phyloP scores from a whole-genome alignment of 2,888 invertebrate genomes.

The Tridacna crocea region DNA sequence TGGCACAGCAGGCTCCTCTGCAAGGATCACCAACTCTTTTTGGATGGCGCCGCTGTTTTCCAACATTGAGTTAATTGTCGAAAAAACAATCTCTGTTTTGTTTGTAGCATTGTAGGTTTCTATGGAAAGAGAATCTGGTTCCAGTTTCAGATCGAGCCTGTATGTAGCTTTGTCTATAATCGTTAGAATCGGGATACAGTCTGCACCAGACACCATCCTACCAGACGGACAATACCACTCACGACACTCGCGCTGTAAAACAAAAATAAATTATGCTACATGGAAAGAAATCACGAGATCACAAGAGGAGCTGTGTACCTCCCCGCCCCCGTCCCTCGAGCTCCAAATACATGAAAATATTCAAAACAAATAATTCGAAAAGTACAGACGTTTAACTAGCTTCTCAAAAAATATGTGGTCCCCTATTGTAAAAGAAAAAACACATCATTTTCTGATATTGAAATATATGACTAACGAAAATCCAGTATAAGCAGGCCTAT shows the following conservation, averaged over 20 bases:
- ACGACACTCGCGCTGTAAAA: slow-evolving; percentile 51
- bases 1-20: slow-evolving; percentile 21
- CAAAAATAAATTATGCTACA: neutral
- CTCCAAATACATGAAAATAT: no score
- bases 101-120: slow-evolving; percentile 17
- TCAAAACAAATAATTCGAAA: no score
- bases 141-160: slow-evolving; percentile 33
- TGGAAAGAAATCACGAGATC: neutral
- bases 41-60: slow-evolving; percentile 10
- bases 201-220: slow-evolving; percentile 13
- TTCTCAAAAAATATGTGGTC: no score
- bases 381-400: no score
- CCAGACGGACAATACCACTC: slow-evolving; percentile 56
- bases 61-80: slow-evolving; percentile 34
- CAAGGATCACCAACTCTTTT: slow-evolving; percentile 37
- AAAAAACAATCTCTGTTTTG: slow-evolving; percentile 28
- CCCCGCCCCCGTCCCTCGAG: no score
- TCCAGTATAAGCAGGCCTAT: no score
- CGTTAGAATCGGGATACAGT: slow-evolving; percentile 39
- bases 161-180: slow-evolving; percentile 33
- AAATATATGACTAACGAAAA: no score
- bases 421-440: no score
- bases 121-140: slow-evolving; percentile 4
- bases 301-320: no score
- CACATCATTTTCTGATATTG: no score